phyloP scores from a whole-genome alignment of 2,113 vertebrate genomes.

The Zosterops pallidus region DNA sequence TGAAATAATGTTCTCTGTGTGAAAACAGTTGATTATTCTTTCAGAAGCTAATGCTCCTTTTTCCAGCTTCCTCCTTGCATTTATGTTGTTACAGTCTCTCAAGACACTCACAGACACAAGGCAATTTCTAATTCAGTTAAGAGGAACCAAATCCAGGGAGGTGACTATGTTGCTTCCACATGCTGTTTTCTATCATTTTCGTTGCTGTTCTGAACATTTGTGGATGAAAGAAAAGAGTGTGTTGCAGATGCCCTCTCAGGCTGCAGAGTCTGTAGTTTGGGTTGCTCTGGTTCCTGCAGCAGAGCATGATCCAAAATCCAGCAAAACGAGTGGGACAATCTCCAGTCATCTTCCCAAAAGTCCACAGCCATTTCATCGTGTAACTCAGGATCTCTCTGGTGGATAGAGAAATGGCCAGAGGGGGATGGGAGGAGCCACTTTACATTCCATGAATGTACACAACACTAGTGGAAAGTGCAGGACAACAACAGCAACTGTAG shows the following conservation, averaged over 20 bases:
- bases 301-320: not conserved
- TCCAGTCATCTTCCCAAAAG: not conserved
- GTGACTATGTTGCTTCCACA: not conserved
- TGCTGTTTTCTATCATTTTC: not conserved
- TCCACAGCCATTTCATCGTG: not conserved
- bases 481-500: not conserved
- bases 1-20: not conserved
- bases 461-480: not conserved
- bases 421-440: not conserved
- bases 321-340: fast-evolving
- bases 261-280: fast-evolving
- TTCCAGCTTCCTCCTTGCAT: not conserved
- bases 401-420: not conserved
- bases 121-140: not conserved
- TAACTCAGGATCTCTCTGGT: not conserved
- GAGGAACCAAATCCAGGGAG: not conserved
- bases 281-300: not conserved
- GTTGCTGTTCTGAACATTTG: not conserved
- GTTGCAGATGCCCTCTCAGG: not conserved
- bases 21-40: not conserved
- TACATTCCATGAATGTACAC: not conserved
- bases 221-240: not conserved
- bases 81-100: not conserved
- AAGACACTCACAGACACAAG: not conserved
- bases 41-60: not conserved